Percentiles rank a stretch among this genome's conserved stretches.
These are phyloP conservation scores for Pygathrix nemaeus DNA, from an alignment of 2,113 vertebrate species.

Conservation along the genomic window DNA sequence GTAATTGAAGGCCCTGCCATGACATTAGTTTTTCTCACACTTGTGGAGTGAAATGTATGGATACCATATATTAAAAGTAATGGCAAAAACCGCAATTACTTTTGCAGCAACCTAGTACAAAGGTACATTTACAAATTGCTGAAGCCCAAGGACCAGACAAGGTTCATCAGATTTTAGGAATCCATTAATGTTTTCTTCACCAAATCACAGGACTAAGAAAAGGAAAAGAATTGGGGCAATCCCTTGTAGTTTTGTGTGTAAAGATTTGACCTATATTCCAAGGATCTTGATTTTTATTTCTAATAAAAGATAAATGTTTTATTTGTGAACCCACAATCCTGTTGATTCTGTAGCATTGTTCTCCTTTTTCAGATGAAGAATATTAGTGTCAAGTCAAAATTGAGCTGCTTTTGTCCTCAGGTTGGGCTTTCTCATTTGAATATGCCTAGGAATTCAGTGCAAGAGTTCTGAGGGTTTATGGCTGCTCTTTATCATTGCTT, in stretches of 20 bases:
- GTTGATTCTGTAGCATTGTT: not conserved
- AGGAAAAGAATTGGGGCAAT: not conserved
- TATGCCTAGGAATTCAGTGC: not conserved
- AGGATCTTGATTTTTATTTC: not conserved
- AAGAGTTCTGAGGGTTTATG: not conserved
- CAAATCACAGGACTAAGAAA: not conserved
- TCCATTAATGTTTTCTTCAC: constrained; percentile 2
- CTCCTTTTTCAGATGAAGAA: not conserved
- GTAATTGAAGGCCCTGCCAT: not conserved
- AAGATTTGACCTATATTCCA: not conserved
- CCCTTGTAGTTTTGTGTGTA: not conserved
- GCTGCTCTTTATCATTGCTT: not conserved
- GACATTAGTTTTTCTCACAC: not conserved
- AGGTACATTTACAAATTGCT: not conserved
- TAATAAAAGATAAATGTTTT: constrained; percentile 15
- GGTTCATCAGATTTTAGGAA: not conserved
- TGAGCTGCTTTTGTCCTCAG: not conserved
- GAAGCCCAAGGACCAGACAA: not conserved
- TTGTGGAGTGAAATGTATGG: not conserved
- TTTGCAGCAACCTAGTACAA: not conserved
- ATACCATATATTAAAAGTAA: not conserved
- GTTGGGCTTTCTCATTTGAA: not conserved
- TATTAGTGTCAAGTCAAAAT: constrained; percentile 10
- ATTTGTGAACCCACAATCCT: not conserved
- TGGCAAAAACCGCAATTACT: too few species aligned